Conservation (phyloP, 2,888 invertebrate species). For the Sicus ferrugineus region DNA sequence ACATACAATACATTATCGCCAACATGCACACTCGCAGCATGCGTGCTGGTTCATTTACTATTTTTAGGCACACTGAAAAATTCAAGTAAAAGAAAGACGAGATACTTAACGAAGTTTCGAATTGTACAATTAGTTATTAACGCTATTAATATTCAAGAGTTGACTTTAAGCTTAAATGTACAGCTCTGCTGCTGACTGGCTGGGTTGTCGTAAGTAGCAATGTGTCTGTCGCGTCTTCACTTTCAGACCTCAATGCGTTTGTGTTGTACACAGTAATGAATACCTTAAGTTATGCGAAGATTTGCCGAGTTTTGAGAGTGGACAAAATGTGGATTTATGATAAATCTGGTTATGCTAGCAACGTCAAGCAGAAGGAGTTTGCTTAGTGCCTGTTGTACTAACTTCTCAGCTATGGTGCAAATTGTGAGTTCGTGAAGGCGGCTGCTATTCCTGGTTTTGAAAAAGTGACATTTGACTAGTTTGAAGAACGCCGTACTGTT, state of each 20-base stretch:
- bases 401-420: too few relatives aligned
- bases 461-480: too few relatives aligned
- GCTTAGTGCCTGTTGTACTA: too few relatives aligned
- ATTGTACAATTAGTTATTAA: constrained; percentile 33
- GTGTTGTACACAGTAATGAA: too few relatives aligned
- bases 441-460: too few relatives aligned
- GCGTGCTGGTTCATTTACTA: constrained; percentile 35
- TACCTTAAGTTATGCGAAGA: too few relatives aligned
- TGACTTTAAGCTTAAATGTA: constrained; percentile 8
- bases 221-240: constrained; percentile 17
- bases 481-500: too few relatives aligned
- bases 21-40: constrained; percentile 14
- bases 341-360: too few relatives aligned
- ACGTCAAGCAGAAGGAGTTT: too few relatives aligned
- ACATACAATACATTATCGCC: constrained; percentile 12
- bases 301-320: too few relatives aligned
- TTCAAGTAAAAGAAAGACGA: constrained; percentile 49
- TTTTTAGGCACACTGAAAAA: constrained; percentile 49
- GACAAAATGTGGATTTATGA: too few relatives aligned
- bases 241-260: constrained; percentile 25
- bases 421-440: too few relatives aligned
- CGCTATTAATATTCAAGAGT: constrained; percentile 29
- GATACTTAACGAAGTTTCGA: constrained; percentile 32
- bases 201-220: constrained; percentile 30
- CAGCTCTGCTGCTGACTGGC: constrained; percentile 33